These are phyloP conservation scores for Paradisaea rubra DNA, from an alignment of 2,113 vertebrate genomes.

Conservation along the genomic window DNA sequence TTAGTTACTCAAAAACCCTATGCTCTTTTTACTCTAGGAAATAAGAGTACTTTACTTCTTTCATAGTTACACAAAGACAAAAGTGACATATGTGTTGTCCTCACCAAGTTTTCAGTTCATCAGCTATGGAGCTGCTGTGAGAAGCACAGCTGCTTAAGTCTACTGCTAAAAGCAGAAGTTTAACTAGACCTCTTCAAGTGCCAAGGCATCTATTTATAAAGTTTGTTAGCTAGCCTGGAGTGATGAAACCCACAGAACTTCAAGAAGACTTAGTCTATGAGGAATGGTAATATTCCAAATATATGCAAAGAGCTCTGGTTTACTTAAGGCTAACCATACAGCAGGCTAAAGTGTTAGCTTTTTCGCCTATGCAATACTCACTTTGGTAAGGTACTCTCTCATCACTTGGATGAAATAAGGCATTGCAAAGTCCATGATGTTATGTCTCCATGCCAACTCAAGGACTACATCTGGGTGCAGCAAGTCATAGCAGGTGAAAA, in stretches of 20 bases:
- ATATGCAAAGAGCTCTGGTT: background rate
- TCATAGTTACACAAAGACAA: background rate
- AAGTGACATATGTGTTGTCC: background rate
- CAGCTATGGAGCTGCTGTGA: background rate
- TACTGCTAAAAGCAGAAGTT: background rate
- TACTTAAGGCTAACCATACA: background rate
- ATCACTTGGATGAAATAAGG: conserved; percentile 91
- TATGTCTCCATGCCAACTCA: conserved; percentile 87
- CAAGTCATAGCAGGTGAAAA: conserved; percentile 86
- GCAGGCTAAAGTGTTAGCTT: background rate
- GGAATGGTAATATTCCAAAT: background rate
- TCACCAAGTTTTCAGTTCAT: background rate
- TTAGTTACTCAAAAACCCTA: background rate
- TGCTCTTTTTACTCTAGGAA: background rate
- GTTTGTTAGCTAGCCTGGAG: background rate
- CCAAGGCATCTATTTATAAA: background rate
- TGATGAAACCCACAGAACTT: background rate
- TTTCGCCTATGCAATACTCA: conserved; percentile 47
- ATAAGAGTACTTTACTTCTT: background rate
- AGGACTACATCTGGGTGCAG: conserved; percentile 85
- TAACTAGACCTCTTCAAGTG: background rate
- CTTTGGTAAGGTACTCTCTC: conserved; percentile 88
- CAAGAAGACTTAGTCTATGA: background rate
- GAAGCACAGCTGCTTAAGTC: background rate
- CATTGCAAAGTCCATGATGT: conserved; percentile 87